Base-by-base conservation (phyloP, 92 coral and sea anemone species). In the Porites divaricata region DNA sequence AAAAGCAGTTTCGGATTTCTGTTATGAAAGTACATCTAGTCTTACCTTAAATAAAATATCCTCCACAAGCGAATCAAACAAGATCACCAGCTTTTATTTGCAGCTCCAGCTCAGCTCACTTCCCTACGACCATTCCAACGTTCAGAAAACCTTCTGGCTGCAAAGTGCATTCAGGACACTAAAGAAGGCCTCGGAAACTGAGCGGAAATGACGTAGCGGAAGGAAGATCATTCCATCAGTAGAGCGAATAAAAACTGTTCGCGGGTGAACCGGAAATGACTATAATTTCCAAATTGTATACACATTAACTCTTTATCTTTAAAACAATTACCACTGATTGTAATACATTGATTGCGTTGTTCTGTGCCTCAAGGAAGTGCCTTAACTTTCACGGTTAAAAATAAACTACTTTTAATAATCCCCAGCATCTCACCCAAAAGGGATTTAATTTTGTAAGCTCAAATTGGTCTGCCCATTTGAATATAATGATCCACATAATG, bases 201-300 rank as follows among this genome's bases (percentile, higher is more conserved):
- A 12, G 35, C 75, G 85, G 85, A 80, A 54, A 56, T 80, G 70
- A 80, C 76, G 68, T 16, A 11, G 68, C 85, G 85, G 85, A 80
- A 80, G 85, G 85, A 80, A 80, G 76, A 80, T 54, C 85, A 80
- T 80, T 26, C 85, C 76, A 66, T 68, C 76, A 80, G 28, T 80
- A 16, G 45, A 69, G 76, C 76, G 68, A 68, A 25, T 5, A 8
- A 63, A n/a, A n/a, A 19, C 2, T 3, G 25, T n/a, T 17, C 22
- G 35, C 6, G 26, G 7, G 35, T 9, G 24, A 80, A 70, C 69
- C 48, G 77, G 85, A 80, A 80, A 54, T 6, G 52, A 12, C 20
- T 49, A 14, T 17, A 21, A 73, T 45, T 15, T 19, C 19, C 76
- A 72, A 50, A n/a, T 73, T 52, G 63, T 73, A 35, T 35, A 35